A percentile compares a stretch with the other conserved stretches of the same genome.
phyloP scores from a whole-genome alignment of 2,888 invertebrate species.

The Brachyptera putata region DNA sequence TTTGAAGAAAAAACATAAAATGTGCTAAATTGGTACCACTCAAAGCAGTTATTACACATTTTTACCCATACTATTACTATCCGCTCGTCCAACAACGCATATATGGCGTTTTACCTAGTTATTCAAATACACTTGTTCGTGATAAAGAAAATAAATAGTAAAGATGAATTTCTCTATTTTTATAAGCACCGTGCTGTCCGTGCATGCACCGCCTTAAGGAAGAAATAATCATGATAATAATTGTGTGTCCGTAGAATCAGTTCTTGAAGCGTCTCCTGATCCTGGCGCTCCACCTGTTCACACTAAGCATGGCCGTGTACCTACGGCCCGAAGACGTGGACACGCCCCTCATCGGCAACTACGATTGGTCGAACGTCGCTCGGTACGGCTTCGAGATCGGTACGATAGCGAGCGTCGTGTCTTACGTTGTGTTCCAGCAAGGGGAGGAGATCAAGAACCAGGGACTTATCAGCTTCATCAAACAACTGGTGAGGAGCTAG shows the following conservation, averaged over 20 bases:
- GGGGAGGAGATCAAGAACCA: conserved; percentile 94
- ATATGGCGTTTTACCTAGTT: no score
- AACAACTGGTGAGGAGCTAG: conserved; percentile 70
- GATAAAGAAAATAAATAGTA: no score
- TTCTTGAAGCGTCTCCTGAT: conserved; percentile 88
- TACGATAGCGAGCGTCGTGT: conserved; percentile 79
- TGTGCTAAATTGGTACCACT: no score
- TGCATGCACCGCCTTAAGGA: no score
- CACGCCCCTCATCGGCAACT: conserved; percentile 51
- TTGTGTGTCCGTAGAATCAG: conserved; percentile 63
- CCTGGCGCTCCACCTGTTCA: conserved; percentile 78
- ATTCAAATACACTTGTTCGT: no score
- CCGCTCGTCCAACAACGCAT: no score
- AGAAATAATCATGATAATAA: no score
- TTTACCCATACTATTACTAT: no score
- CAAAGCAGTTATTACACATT: no score
- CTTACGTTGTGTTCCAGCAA: conserved; percentile 87
- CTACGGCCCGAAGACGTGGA: conserved; percentile 69
- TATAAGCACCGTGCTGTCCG: no score
- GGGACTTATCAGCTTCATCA: conserved; percentile 82
- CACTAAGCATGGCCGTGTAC: conserved; percentile 87
- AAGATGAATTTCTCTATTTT: no score
- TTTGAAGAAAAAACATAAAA: no score
- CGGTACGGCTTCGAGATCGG: conserved; percentile 79
- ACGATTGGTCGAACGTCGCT: conserved; percentile 49